Evolutionary conservation across 1,140 invertebrate species (phyloP).

Genomic region (Drosophila bifasciata): DNA sequence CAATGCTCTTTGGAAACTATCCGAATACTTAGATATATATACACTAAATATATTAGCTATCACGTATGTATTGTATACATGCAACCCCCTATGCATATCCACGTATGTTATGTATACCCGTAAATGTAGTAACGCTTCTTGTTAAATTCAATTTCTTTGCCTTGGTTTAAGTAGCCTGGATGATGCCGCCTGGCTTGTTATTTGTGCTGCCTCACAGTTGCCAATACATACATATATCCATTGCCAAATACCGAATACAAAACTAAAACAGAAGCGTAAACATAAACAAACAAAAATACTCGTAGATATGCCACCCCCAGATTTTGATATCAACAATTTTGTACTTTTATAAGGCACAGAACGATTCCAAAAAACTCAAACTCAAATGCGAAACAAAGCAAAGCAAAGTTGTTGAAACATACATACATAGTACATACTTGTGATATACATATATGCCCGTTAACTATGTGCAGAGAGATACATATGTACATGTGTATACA

Average conservation of each 20-base stretch:
- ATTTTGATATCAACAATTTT: constrained; percentile 60
- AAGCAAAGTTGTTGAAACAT: constrained; percentile 52
- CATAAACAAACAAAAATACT: constrained; percentile 35
- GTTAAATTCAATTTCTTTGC: constrained; percentile 70
- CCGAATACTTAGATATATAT: constrained; percentile 55
- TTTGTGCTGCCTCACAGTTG: constrained; percentile 36
- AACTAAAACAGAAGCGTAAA: constrained; percentile 2
- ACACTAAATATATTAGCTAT: constrained; percentile 38
- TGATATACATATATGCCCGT: constrained; percentile 74
- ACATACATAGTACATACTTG: constrained; percentile 68
- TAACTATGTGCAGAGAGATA: constrained; percentile 74
- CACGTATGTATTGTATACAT: constrained; percentile 43
- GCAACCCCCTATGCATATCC: constrained; percentile 66
- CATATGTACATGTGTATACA: constrained; percentile 61
- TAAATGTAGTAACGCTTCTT: constrained; percentile 68
- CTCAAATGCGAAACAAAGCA: constrained; percentile 14
- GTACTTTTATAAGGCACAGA: constrained; percentile 66
- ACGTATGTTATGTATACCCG: constrained; percentile 30
- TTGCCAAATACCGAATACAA: constrained; percentile 63
- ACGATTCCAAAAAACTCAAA: constrained; percentile 41
- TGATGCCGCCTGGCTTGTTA: constrained; percentile 48
- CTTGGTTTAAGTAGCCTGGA: constrained; percentile 32
- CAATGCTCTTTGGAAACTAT: constrained; percentile 52
- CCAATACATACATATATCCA: constrained; percentile 36
- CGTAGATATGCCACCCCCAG: constrained; percentile 8